Percentiles rank a stretch among this genome's conserved stretches.
phyloP scores from a whole-genome alignment of 35 echinoderm and acorn worm species.

The Ptychodera flava region DNA sequence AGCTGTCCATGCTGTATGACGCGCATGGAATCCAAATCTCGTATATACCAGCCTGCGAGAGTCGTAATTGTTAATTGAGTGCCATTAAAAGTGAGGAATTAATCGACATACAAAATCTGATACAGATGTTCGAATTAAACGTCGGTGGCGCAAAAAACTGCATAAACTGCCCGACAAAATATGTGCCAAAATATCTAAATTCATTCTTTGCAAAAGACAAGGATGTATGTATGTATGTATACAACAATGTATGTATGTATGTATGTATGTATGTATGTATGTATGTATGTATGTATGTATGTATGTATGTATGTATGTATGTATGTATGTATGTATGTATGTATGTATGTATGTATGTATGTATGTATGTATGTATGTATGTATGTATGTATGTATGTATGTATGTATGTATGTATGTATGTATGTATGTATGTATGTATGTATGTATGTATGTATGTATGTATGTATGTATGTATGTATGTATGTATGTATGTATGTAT shows the following conservation, averaged over 20 bases:
- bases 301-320: slow-evolving; percentile 2
- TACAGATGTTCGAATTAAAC: no score
- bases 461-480: not conserved
- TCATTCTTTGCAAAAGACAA: no score
- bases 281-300: slow-evolving; percentile 2
- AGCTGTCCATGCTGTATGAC: no score
- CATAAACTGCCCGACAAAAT: no score
- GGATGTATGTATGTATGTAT: slow-evolving; percentile 2
- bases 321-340: not conserved
- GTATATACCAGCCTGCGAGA: no score
- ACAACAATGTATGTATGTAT: not conserved
- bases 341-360: not conserved
- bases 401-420: slow-evolving; percentile 2
- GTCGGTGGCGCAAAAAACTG: no score
- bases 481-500: not conserved
- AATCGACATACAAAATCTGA: no score
- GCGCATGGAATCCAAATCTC: no score
- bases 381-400: not conserved
- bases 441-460: not conserved
- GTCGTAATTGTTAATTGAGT: no score
- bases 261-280: slow-evolving; percentile 2
- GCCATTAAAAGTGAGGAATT: no score
- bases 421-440: not conserved
- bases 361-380: no score
- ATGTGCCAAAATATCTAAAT: no score